These are phyloP conservation scores for Zosterops pallidus DNA, from an alignment of 2,113 vertebrate genomes.

Conservation along the genomic window DNA sequence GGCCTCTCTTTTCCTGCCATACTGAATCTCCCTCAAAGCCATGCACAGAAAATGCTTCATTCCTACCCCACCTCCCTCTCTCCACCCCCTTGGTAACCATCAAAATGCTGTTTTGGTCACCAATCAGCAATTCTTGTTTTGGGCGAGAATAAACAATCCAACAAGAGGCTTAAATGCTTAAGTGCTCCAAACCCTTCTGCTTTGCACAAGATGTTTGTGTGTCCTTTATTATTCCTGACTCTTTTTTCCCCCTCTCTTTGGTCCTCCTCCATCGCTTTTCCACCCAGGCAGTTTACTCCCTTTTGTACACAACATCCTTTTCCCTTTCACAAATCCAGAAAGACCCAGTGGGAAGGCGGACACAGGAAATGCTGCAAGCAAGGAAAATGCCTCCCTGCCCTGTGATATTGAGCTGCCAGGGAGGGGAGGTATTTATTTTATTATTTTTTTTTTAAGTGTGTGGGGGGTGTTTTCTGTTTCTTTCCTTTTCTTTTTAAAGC, in stretches of 20 bases:
- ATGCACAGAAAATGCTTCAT: background rate
- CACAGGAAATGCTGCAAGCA: slow-evolving; percentile 13
- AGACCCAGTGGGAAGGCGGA: slow-evolving; percentile 8
- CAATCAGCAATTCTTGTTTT: background rate
- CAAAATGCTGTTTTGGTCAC: background rate
- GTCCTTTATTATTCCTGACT: background rate
- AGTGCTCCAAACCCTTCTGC: background rate
- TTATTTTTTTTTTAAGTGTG: background rate
- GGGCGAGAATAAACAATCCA: background rate
- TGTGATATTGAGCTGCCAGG: background rate
- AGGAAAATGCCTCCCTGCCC: background rate
- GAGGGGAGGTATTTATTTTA: background rate
- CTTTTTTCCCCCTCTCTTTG: background rate
- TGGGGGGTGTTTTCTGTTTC: background rate
- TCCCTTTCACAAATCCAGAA: slow-evolving; percentile 35
- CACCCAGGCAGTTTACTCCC: background rate
- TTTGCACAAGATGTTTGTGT: background rate
- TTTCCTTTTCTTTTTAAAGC: background rate
- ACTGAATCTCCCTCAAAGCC: background rate
- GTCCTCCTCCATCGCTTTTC: background rate
- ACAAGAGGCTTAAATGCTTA: background rate
- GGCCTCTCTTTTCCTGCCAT: background rate
- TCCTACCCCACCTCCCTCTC: background rate
- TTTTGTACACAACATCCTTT: slow-evolving; percentile 46
- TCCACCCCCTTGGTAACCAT: background rate